Conservation (phyloP, 2,888 invertebrate genomes). For the Vesta saturnalis region DNA sequence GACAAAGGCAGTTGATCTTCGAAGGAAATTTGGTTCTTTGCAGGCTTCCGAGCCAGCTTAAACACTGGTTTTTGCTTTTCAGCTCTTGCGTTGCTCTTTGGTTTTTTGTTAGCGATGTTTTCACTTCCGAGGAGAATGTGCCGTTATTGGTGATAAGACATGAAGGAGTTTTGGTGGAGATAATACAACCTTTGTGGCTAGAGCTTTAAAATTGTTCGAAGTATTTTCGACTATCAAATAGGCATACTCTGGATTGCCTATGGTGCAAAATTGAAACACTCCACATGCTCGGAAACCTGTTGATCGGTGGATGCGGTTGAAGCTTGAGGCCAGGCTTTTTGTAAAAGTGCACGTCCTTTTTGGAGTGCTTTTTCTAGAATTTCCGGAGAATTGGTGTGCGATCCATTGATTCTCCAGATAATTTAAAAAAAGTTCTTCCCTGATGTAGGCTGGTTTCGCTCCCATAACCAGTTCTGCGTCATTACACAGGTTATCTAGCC, state of each 20-base stretch:
- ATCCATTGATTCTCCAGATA: too few relatives aligned
- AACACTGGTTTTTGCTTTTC: background rate
- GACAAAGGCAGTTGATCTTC: background rate
- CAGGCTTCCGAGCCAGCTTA: background rate
- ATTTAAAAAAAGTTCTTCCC: too few relatives aligned
- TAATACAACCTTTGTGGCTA: background rate
- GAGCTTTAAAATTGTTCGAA: background rate
- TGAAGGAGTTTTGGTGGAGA: background rate
- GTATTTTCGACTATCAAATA: background rate
- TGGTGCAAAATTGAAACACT: background rate
- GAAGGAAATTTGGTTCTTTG: background rate
- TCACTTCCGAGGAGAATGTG: background rate
- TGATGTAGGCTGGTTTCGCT: too few relatives aligned
- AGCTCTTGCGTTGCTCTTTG: background rate
- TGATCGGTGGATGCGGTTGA: background rate
- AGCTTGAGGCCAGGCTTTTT: conserved; percentile 8
- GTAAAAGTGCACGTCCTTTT: too few relatives aligned
- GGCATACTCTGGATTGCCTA: background rate
- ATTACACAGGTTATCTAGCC: too few relatives aligned
- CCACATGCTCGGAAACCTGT: background rate
- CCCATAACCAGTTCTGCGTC: too few relatives aligned
- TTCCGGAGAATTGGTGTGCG: too few relatives aligned
- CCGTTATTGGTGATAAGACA: too few relatives aligned
- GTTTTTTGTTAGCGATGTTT: background rate
- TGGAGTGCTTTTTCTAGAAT: too few relatives aligned